phyloP scores from a whole-genome alignment of 2,797 vertebrate genomes.

The Erpetoichthys calabaricus region DNA sequence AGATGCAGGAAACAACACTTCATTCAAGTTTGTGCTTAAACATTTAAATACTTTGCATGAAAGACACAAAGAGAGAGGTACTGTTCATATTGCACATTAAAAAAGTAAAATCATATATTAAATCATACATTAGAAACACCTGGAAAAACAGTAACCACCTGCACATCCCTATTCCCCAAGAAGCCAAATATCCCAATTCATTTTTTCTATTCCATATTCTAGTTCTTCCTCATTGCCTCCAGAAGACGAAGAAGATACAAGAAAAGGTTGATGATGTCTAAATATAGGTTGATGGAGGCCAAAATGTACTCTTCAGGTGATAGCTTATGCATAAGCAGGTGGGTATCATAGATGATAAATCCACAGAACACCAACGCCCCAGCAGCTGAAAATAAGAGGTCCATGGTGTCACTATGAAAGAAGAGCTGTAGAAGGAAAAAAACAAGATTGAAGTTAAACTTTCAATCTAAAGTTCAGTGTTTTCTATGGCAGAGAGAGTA shows the following conservation, averaged over 20 bases:
- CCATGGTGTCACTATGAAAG: constrained; percentile 60
- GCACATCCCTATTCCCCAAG: too few relatives aligned
- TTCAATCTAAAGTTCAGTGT: background rate
- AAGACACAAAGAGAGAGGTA: too few relatives aligned
- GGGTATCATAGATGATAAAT: constrained; percentile 88
- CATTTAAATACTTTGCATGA: too few relatives aligned
- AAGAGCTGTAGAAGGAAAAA: constrained; percentile 57
- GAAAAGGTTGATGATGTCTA: constrained; percentile 90
- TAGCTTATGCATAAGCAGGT: constrained; percentile 79
- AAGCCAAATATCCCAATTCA: too few relatives aligned
- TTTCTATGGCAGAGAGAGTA: too few relatives aligned
- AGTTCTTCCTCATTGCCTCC: constrained; percentile 80
- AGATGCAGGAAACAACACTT: too few relatives aligned
- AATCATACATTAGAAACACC: too few relatives aligned
- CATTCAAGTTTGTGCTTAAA: too few relatives aligned
- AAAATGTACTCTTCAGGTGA: constrained; percentile 88
- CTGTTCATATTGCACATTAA: too few relatives aligned
- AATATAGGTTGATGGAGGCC: constrained; percentile 83
- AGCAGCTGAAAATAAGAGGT: constrained; percentile 55
- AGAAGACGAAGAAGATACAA: constrained; percentile 71
- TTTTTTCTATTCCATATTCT: constrained; percentile 16
- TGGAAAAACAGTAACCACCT: too few relatives aligned
- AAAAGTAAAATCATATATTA: too few relatives aligned
- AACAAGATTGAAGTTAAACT: background rate
- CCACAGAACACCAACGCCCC: constrained; percentile 89